Conservation (phyloP, 2,113 vertebrate species). For the Myiozetetes cayanensis region DNA sequence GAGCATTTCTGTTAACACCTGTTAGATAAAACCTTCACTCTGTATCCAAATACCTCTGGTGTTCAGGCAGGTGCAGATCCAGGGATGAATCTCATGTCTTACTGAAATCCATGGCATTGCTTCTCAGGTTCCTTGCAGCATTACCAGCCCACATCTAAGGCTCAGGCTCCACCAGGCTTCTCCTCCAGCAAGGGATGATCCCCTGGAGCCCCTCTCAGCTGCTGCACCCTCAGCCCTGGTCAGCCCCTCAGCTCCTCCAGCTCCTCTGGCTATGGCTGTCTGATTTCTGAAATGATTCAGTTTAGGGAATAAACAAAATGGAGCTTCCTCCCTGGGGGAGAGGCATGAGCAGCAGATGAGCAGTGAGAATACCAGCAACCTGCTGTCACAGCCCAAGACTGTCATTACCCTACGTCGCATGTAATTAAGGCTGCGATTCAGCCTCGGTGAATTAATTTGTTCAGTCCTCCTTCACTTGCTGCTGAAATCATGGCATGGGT, state of each 20-base stretch:
- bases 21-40: neutral
- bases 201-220: rapidly evolving
- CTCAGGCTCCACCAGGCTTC: neutral
- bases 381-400: neutral
- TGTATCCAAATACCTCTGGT: neutral
- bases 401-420: neutral
- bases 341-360: neutral
- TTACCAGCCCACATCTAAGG: neutral
- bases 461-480: neutral
- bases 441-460: neutral
- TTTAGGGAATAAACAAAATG: neutral
- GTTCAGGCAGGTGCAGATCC: neutral
- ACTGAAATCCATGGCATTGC: neutral
- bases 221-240: neutral
- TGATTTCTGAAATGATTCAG: neutral
- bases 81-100: neutral
- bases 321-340: neutral
- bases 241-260: neutral
- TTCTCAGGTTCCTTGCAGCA: neutral
- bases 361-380: neutral
- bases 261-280: neutral
- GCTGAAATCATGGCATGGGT: neutral
- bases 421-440: neutral
- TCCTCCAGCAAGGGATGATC: neutral
- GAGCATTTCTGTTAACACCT: neutral